Evolutionary conservation across 2,113 vertebrate genomes (phyloP).

Genomic region (Accipiter virgatus): DNA sequence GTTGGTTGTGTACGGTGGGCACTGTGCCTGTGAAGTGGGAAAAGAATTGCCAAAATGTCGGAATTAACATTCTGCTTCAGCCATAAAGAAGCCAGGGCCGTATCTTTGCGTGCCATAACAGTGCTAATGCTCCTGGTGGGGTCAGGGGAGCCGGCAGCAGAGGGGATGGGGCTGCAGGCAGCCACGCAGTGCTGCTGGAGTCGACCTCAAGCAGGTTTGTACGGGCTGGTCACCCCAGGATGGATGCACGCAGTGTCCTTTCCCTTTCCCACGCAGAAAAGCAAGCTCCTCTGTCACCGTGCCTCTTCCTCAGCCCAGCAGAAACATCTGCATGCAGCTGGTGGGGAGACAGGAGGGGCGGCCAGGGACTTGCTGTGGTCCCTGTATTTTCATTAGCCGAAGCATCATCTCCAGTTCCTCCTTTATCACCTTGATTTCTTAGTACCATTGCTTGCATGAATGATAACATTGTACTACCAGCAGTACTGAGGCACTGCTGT

Average conservation of each 20-base stretch:
- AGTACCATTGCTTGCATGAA: neutral
- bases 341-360: neutral
- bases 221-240: neutral
- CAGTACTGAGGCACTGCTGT: neutral
- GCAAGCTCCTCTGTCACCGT: neutral
- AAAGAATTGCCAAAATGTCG: neutral
- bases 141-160: neutral
- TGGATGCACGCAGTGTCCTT: neutral
- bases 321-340: neutral
- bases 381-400: neutral
- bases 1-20: neutral
- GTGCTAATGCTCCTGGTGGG: neutral
- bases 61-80: neutral
- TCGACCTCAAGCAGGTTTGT: neutral
- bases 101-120: neutral
- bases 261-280: neutral
- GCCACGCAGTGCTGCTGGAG: neutral
- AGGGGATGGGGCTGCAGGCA: neutral
- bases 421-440: neutral
- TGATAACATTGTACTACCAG: neutral
- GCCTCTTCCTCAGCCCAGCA: neutral
- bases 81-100: neutral
- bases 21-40: neutral
- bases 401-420: neutral
- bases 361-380: neutral